A percentile compares a stretch with the other conserved stretches of the same genome.
Conservation (phyloP, 1,140 invertebrate genomes). For the Holotrichia oblita region DNA sequence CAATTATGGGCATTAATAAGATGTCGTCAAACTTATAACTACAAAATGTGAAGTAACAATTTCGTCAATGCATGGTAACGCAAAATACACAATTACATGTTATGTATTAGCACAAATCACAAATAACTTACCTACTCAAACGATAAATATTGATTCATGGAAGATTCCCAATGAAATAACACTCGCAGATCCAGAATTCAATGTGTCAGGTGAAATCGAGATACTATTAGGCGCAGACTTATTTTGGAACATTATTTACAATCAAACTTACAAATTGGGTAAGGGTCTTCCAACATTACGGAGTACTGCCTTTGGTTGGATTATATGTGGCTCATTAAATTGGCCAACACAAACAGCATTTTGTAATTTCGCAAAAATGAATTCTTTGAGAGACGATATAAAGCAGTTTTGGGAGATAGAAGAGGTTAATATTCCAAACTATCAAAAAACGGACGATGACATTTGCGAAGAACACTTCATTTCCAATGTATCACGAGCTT, state of each 20-base stretch:
- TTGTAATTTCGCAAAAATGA: constrained; percentile 21
- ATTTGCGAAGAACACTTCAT: constrained; percentile 30
- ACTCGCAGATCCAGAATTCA: constrained; percentile 52
- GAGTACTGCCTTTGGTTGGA: constrained; percentile 55
- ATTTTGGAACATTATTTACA: constrained; percentile 54
- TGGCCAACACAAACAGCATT: background rate
- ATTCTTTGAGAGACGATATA: background rate
- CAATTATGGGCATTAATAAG: too few relatives aligned
- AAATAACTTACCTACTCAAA: background rate
- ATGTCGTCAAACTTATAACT: too few relatives aligned
- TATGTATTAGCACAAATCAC: constrained; percentile 17
- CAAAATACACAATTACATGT: constrained; percentile 17
- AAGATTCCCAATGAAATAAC: constrained; percentile 39
- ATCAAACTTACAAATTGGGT: constrained; percentile 48
- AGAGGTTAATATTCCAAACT: constrained; percentile 52
- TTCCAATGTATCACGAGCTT: constrained; percentile 42
- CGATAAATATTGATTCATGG: constrained; percentile 34
- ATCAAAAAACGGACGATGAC: background rate
- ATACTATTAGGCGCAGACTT: constrained; percentile 53
- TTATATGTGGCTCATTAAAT: constrained; percentile 43
- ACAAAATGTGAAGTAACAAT: too few relatives aligned
- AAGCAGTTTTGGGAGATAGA: constrained; percentile 40
- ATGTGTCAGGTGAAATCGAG: constrained; percentile 50
- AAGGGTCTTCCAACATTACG: constrained; percentile 48
- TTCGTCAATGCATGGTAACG: too few relatives aligned